Conservation (phyloP, 2,797 vertebrate species). For the Eremophila alpestris region DNA sequence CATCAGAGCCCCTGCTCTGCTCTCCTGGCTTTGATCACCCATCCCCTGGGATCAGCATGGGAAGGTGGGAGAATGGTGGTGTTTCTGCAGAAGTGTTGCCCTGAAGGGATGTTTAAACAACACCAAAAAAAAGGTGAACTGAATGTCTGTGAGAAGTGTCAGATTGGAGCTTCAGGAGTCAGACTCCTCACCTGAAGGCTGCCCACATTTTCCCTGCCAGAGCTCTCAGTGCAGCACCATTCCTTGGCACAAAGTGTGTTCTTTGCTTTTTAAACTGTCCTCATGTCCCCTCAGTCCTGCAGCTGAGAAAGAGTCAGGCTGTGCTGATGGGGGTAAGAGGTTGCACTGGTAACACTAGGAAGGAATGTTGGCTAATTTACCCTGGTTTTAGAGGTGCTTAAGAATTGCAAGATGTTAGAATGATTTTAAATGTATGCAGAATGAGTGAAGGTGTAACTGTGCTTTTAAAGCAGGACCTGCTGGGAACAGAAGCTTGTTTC, state of each 20-base stretch:
- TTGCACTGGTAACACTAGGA: background rate
- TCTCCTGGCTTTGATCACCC: background rate
- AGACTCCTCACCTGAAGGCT: background rate
- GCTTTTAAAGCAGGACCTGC: background rate
- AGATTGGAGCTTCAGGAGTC: slow-evolving; percentile 22
- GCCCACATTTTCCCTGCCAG: background rate
- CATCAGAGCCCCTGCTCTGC: background rate
- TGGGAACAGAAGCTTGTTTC: background rate
- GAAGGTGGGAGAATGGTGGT: background rate
- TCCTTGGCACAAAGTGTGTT: background rate
- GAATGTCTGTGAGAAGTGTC: background rate
- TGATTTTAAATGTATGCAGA: background rate
- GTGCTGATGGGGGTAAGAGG: background rate
- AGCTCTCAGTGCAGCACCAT: background rate
- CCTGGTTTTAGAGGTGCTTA: background rate
- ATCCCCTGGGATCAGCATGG: background rate
- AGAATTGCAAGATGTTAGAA: background rate
- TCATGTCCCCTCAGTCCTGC: background rate
- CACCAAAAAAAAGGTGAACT: background rate
- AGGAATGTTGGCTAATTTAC: background rate
- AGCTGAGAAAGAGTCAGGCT: background rate
- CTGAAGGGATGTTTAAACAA: slow-evolving; percentile 27
- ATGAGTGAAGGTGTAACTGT: background rate
- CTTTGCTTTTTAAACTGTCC: background rate
- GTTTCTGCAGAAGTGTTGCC: slow-evolving; percentile 37